Evolutionary conservation across 2,888 invertebrate genomes (phyloP).

Genomic region (Sylvicola cinctus): DNA sequence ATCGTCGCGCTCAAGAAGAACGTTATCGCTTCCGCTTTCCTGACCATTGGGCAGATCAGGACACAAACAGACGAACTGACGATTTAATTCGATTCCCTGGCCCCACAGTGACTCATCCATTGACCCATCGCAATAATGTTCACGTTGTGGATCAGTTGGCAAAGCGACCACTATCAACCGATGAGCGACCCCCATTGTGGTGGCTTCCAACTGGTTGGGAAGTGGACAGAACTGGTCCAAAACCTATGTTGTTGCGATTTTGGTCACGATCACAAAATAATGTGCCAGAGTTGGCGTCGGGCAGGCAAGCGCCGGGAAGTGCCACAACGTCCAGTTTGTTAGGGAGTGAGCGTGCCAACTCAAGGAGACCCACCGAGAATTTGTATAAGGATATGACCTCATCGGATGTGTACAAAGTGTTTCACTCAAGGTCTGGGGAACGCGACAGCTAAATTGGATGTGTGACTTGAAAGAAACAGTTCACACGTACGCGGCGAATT

Average conservation of each 20-base stretch:
- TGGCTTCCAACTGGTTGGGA: conserved; percentile 22
- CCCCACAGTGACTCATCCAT: conserved; percentile 1
- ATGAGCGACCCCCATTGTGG: conserved; percentile 15
- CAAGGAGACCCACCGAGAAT: background rate
- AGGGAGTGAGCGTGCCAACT: background rate
- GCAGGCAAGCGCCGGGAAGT: background rate
- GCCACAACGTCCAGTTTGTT: background rate
- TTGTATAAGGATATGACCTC: background rate
- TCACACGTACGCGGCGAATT: too few relatives aligned
- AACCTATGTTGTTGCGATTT: conserved; percentile 18
- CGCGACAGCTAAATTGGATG: background rate
- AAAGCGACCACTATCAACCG: background rate
- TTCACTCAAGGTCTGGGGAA: background rate
- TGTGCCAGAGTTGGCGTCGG: background rate
- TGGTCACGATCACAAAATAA: conserved; percentile 13
- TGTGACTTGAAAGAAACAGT: too few relatives aligned
- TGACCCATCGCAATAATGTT: background rate
- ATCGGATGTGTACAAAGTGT: background rate
- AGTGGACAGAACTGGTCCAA: conserved; percentile 15
- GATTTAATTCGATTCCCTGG: conserved; percentile 7
- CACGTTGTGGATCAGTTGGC: background rate
- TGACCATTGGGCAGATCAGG: background rate
- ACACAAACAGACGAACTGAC: too few relatives aligned
- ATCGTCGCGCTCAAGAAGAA: too few relatives aligned
- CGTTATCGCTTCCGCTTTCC: background rate